These are phyloP conservation scores for Charina bottae DNA, from an alignment of 2,113 vertebrate species.

Conservation along the genomic window DNA sequence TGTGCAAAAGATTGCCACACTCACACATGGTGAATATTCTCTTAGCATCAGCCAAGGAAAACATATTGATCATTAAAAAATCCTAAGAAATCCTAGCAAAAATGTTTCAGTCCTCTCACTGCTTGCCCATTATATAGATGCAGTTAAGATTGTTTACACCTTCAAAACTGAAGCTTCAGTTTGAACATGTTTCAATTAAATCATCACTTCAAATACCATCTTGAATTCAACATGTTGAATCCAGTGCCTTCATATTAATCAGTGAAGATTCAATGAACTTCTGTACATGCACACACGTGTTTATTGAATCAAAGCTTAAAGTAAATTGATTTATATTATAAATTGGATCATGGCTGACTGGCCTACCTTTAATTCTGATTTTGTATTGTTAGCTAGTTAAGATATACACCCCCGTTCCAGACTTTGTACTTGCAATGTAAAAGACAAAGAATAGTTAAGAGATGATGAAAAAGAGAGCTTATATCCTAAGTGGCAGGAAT, in stretches of 20 bases:
- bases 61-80: background rate
- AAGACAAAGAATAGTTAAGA: background rate
- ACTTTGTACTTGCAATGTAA: background rate
- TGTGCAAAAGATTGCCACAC: background rate
- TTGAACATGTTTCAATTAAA: too few relatives aligned
- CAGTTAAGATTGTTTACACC: too few relatives aligned
- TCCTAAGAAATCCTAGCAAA: too few relatives aligned
- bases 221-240: background rate
- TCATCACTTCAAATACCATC: background rate
- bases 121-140: too few relatives aligned
- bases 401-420: background rate
- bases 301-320: background rate
- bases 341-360: background rate
- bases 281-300: background rate
- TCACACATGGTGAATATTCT: background rate
- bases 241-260: background rate
- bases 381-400: background rate
- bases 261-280: background rate
- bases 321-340: background rate
- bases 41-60: background rate
- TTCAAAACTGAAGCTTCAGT: too few relatives aligned
- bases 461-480: too few relatives aligned
- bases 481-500: background rate
- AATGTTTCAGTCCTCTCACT: too few relatives aligned
- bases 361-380: background rate